Evolutionary conservation across 2,797 vertebrate genomes (phyloP).

Genomic region (Sparus aurata): DNA sequence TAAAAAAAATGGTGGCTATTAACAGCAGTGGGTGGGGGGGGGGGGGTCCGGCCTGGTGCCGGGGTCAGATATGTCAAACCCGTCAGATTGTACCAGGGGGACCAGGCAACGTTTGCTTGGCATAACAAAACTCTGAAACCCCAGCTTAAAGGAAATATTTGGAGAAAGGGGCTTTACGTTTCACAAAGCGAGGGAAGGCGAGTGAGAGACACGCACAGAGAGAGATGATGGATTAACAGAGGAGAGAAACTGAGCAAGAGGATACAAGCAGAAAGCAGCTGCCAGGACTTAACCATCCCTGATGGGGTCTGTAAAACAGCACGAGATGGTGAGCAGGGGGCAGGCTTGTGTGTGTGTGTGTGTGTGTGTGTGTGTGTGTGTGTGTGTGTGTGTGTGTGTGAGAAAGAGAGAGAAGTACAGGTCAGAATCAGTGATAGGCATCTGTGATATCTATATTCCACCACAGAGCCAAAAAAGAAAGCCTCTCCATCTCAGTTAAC

Average conservation of each 20-base stretch:
- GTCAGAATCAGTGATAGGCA: slow-evolving; percentile 6
- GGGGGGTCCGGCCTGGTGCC: slow-evolving; percentile 46
- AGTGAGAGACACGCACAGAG: slow-evolving; percentile 70
- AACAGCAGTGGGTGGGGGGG: slow-evolving; percentile 28
- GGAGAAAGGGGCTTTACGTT: slow-evolving; percentile 82
- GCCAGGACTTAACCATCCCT: slow-evolving; percentile 78
- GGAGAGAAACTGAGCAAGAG: slow-evolving; percentile 72
- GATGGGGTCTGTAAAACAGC: slow-evolving; percentile 74
- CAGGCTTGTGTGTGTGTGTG: slow-evolving; percentile 38
- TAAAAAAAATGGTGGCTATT: slow-evolving; percentile 64
- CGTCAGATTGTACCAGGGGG: slow-evolving; percentile 81
- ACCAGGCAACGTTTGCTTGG: slow-evolving; percentile 78
- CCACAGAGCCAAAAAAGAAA: slow-evolving; percentile 23
- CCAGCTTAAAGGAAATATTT: slow-evolving; percentile 90
- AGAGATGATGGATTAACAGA: slow-evolving; percentile 82
- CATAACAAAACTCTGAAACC: slow-evolving; percentile 88
- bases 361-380: slow-evolving; percentile 37
- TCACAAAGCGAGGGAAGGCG: slow-evolving; percentile 72
- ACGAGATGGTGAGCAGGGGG: slow-evolving; percentile 48
- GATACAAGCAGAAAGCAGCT: slow-evolving; percentile 82
- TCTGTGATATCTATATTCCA: slow-evolving; percentile 55
- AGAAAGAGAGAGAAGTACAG: slow-evolving; percentile 5
- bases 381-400: slow-evolving; percentile 39
- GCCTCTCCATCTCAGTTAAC: slow-evolving; percentile 43
- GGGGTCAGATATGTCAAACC: slow-evolving; percentile 81